These are phyloP conservation scores for Oscheius sp. DNA, from an alignment of 2,888 invertebrate genomes.

Conservation along the genomic window DNA sequence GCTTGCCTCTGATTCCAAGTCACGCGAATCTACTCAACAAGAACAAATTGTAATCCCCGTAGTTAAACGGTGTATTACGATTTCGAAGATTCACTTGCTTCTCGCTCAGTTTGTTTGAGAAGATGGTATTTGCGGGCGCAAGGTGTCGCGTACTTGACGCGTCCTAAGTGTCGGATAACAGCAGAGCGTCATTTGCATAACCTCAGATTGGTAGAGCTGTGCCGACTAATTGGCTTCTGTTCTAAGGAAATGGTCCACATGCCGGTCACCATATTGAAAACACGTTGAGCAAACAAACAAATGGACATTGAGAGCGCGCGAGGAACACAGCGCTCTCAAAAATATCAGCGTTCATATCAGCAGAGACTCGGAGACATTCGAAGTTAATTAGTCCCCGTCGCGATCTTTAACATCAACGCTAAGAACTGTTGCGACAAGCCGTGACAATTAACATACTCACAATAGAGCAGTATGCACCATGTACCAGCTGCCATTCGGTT, in stretches of 20 bases:
- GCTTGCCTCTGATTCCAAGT: not conserved
- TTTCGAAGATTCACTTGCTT: slow-evolving; percentile 31
- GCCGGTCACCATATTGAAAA: slow-evolving; percentile 23
- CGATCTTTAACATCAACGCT: not conserved
- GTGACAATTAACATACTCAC: slow-evolving; percentile 28
- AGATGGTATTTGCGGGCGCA: slow-evolving; percentile 34
- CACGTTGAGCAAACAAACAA: slow-evolving; percentile 19
- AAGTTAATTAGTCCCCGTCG: not conserved
- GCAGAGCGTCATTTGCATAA: slow-evolving; percentile 36
- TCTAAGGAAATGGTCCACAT: slow-evolving; percentile 23
- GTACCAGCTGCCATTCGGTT: slow-evolving; percentile 30
- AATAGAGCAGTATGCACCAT: slow-evolving; percentile 10
- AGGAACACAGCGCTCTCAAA: not conserved
- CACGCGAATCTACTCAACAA: slow-evolving; percentile 1
- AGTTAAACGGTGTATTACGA: slow-evolving; percentile 10
- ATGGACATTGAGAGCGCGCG: not conserved
- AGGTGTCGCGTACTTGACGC: slow-evolving; percentile 39
- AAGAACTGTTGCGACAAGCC: slow-evolving; percentile 19
- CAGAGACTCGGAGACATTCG: not conserved
- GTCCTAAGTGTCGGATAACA: slow-evolving; percentile 36
- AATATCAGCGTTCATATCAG: not conserved
- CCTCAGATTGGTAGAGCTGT: slow-evolving; percentile 21
- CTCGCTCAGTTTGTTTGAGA: slow-evolving; percentile 37
- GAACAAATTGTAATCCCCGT: slow-evolving; percentile 9
- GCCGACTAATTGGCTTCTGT: slow-evolving; percentile 36